Percentiles rank a stretch among this genome's conserved stretches.
phyloP scores from a whole-genome alignment of 2,113 vertebrate genomes.

The Tragelaphus scriptus region DNA sequence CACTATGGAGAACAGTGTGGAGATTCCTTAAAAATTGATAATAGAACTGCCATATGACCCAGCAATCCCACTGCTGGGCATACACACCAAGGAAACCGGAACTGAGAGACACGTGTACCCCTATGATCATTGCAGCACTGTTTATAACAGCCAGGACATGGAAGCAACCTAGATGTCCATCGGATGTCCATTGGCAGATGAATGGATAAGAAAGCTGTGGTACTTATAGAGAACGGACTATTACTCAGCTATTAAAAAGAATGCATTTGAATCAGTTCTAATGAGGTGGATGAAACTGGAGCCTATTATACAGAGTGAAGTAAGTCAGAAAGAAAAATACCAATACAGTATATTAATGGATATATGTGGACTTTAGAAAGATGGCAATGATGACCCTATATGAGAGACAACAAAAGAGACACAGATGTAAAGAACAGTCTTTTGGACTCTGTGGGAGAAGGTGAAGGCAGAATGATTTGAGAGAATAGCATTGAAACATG shows the following conservation, averaged over 20 bases:
- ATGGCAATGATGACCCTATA: neutral
- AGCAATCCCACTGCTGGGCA: neutral
- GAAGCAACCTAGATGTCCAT: neutral
- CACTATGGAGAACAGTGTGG: neutral
- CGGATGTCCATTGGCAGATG: fast-evolving
- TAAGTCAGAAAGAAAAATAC: neutral
- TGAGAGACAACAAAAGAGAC: neutral
- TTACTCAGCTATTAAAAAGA: neutral
- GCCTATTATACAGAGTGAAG: neutral
- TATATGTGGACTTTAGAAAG: neutral
- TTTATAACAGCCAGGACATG: neutral
- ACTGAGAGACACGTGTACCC: neutral
- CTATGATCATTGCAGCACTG: neutral
- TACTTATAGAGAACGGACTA: neutral
- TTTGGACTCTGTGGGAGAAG: neutral
- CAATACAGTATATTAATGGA: neutral
- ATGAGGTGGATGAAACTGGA: neutral
- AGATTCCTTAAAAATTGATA: neutral
- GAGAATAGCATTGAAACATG: neutral
- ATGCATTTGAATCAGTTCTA: neutral
- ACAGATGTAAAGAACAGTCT: neutral
- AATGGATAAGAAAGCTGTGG: neutral
- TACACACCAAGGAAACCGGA: neutral
- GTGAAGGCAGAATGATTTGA: neutral
- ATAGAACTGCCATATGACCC: neutral